A percentile compares a stretch with the other conserved stretches of the same genome.
Conservation (phyloP, 2,797 vertebrate genomes). For the Melanogrammus aeglefinus region DNA sequence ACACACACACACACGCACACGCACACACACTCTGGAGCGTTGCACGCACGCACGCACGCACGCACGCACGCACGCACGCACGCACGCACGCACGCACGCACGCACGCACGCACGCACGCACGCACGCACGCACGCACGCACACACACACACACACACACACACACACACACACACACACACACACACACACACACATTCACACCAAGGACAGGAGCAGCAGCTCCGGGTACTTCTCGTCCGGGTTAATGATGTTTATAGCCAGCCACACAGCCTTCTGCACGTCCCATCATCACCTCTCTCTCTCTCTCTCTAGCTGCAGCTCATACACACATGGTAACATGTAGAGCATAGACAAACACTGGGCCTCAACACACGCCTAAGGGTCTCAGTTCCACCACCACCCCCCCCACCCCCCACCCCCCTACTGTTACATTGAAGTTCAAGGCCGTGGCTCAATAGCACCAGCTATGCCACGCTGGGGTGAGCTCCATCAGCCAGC, state of each 20-base stretch:
- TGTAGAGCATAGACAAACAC: conserved; percentile 25
- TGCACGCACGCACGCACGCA: too few relatives aligned
- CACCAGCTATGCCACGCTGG: not conserved
- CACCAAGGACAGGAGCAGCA: conserved; percentile 17
- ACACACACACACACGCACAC: too few relatives aligned
- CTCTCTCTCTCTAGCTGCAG: conserved; percentile 10
- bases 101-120: too few relatives aligned
- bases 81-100: too few relatives aligned
- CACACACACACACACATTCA: too few relatives aligned
- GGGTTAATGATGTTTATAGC: conserved; percentile 50
- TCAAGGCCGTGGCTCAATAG: not conserved
- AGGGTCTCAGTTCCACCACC: not conserved
- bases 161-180: too few relatives aligned
- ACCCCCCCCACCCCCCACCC: not conserved
- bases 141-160: too few relatives aligned
- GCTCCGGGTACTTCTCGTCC: conserved; percentile 26
- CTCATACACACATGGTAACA: conserved; percentile 14
- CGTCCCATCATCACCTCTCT: conserved; percentile 12
- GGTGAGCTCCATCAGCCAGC: too few relatives aligned
- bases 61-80: not conserved
- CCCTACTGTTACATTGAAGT: not conserved
- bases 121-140: not conserved
- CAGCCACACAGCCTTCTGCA: conserved; percentile 32
- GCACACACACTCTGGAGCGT: too few relatives aligned
- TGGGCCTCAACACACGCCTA: not conserved